These are phyloP conservation scores for Falco rusticolus DNA, from an alignment of 2,797 vertebrate genomes.

Conservation along the genomic window DNA sequence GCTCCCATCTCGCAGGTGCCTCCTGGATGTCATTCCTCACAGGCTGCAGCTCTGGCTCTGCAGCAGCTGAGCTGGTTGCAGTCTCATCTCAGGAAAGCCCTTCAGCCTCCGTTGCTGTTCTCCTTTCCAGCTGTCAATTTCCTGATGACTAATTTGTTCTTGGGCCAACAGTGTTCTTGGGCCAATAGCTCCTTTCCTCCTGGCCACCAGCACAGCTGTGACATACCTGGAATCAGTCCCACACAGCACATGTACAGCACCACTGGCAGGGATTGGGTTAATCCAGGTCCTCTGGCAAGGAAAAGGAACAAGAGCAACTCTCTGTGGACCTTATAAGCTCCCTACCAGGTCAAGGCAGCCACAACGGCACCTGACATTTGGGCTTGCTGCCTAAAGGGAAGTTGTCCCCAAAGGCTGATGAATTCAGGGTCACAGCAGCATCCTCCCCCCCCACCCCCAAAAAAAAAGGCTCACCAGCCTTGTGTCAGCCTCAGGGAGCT, in stretches of 20 bases:
- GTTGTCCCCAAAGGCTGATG: not conserved
- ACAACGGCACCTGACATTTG: not conserved
- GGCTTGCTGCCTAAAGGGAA: not conserved
- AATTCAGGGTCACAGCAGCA: not conserved
- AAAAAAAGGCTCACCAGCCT: not conserved
- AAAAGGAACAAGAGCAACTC: not conserved
- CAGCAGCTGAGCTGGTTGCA: not conserved
- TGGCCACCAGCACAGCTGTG: rapidly evolving
- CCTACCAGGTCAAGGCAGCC: not conserved
- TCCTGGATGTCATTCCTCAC: not conserved
- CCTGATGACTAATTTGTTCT: not conserved
- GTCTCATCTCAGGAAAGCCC: not conserved
- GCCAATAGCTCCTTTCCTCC: not conserved
- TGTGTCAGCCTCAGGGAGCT: not conserved
- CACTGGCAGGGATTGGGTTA: not conserved
- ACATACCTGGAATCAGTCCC: not conserved
- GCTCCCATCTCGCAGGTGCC: not conserved
- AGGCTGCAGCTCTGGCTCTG: rapidly evolving
- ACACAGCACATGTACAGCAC: not conserved
- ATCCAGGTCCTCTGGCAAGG: not conserved
- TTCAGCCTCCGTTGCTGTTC: not conserved
- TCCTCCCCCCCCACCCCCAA: not conserved
- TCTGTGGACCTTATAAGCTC: not conserved
- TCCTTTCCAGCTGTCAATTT: not conserved
- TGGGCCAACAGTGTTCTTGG: not conserved